Evolutionary conservation across 2,888 invertebrate genomes (phyloP), one percentile per base, ranked within the genome.

Genomic region (Pinctada fucata): DNA sequence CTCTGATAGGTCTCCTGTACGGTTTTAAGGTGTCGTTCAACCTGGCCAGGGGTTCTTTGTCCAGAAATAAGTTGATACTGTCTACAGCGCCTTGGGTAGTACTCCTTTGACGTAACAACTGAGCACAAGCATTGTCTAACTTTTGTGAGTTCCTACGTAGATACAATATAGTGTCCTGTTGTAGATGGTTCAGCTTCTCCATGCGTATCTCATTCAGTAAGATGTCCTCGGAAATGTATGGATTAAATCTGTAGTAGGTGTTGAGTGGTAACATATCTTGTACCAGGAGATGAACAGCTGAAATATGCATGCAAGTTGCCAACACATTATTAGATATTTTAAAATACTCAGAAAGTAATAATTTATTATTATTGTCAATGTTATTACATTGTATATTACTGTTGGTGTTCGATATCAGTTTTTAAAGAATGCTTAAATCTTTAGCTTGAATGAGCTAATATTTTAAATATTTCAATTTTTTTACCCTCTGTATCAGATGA

Each of bases 221-320:
- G 77, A 96, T 94, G 91, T 96, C 95, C 90, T 96, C 95, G 78
- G 96, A 95, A 78, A 97, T 93, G 87, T 97, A 97, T 0, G 97
- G 97, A 93, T 97, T 98, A 92, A 97, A 95, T 3, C 97, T 94
- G 92, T 94, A 97, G 93, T 97, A 97, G 58, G 94, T 94, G 65
- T 95, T 94, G 0, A 94, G 94, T 0, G 96, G 95, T 10, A 92
- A 84, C 5, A 92, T 85, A 79, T 92, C 91, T 51, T 88, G 87
- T 16, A 92, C 82, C 5, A 88, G 87, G 5, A 86, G 84, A 82
- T 92, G 92, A 3, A 97, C 96, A 85, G 95, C 97, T 96, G 93
- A 16, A 76, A 79, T 66, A 10, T 48, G n/a, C 69, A n/a, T 4
- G 45, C 6, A 6, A 8, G 31, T 10, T 66, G 47, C 66, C 16